Percentiles rank a stretch among this genome's conserved stretches.
Evolutionary conservation across 2,888 invertebrate species (phyloP).

Genomic region (Scaptomyza polygonia): DNA sequence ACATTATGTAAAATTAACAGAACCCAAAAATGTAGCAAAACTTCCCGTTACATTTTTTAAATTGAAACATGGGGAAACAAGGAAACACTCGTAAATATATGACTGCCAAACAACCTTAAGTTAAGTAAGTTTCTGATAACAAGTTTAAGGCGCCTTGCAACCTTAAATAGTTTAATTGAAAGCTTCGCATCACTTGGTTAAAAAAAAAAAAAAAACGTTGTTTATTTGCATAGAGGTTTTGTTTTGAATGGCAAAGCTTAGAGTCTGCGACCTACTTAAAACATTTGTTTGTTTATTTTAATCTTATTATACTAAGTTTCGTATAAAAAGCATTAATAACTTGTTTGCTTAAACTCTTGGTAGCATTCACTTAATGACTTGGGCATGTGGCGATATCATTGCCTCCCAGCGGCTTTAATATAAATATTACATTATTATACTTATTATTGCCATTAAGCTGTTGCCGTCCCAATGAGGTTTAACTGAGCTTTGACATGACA

Average conservation of each 20-base stretch:
- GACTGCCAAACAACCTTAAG: slow-evolving; percentile 22
- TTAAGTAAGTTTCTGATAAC: not conserved
- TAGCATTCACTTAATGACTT: not conserved
- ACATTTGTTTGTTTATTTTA: not conserved
- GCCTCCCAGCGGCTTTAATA: not conserved
- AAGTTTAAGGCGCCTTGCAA: not conserved
- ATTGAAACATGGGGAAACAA: slow-evolving; percentile 39
- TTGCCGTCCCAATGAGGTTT: not conserved
- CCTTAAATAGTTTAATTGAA: not conserved
- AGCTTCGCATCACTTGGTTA: not conserved
- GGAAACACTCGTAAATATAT: slow-evolving; percentile 14
- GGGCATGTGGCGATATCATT: not conserved
- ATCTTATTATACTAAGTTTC: not conserved
- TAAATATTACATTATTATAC: not conserved
- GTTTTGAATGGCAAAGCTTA: not conserved
- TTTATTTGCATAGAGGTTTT: not conserved
- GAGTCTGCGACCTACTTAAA: not conserved
- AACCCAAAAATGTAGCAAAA: slow-evolving; percentile 19
- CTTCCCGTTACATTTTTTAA: slow-evolving; percentile 45
- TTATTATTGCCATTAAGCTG: not conserved
- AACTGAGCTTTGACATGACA: not conserved
- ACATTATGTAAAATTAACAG: slow-evolving; percentile 54
- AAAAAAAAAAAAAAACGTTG: not conserved
- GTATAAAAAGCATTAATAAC: not conserved
- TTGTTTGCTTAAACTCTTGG: not conserved